Conservation (phyloP, 2,888 invertebrate genomes). For the Hirtodrosophila confusa region DNA sequence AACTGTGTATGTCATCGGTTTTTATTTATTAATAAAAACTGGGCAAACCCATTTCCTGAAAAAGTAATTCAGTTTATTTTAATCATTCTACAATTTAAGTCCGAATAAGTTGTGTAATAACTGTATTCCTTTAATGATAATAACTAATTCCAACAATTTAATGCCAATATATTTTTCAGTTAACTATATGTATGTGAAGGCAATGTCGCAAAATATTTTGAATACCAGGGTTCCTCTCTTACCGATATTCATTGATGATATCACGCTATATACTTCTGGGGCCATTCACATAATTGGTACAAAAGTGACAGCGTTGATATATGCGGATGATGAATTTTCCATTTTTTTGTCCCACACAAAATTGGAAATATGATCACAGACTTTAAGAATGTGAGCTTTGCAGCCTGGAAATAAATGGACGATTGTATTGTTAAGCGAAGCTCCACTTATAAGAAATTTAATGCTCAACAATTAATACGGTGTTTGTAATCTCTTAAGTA, state of each 20-base stretch:
- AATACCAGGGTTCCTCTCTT: not conserved
- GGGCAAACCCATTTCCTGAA: constrained; percentile 25
- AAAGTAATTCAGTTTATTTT: not conserved
- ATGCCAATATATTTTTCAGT: too few species aligned
- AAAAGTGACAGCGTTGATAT: constrained; percentile 1
- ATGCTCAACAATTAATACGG: too few species aligned
- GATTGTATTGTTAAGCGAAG: not conserved
- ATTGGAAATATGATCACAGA: constrained; percentile 44
- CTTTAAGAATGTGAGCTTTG: constrained; percentile 22
- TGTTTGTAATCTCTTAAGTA: too few species aligned
- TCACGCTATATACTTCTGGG: constrained; percentile 6
- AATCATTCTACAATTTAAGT: not conserved
- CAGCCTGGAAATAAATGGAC: constrained; percentile 18
- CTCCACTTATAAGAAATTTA: too few species aligned
- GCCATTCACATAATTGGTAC: constrained; percentile 20
- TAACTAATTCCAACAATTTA: too few species aligned
- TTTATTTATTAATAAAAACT: constrained; percentile 13
- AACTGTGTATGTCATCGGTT: constrained; percentile 44
- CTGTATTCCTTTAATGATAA: too few species aligned
- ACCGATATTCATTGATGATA: constrained; percentile 46
- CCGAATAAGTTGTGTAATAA: too few species aligned
- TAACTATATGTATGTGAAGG: too few species aligned
- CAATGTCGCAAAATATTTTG: not conserved
- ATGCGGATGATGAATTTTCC: constrained; percentile 2
- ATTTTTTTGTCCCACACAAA: constrained; percentile 20